phyloP scores from a whole-genome alignment of 2,888 invertebrate genomes.

The Apamea crenata region DNA sequence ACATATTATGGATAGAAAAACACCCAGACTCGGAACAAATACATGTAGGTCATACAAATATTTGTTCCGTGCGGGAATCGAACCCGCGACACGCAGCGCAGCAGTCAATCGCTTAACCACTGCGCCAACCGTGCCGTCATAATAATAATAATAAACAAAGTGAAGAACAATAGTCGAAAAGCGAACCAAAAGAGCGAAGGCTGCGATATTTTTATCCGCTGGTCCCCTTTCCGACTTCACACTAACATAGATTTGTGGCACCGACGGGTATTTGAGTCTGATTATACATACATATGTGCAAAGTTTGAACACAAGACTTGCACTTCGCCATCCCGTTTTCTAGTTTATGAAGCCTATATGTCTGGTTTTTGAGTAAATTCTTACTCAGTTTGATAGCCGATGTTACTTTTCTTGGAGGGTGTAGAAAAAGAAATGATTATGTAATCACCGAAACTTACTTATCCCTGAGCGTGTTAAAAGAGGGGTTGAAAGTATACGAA shows the following conservation, averaged over 20 bases:
- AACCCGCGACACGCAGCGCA: too few species aligned
- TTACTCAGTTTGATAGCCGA: neutral
- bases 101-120: too few species aligned
- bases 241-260: too few species aligned
- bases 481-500: neutral
- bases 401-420: conserved; percentile 1
- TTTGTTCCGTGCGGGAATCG: too few species aligned
- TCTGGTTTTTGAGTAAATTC: neutral
- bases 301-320: neutral
- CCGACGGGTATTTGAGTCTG: neutral
- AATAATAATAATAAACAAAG: conserved; percentile 47
- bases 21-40: too few species aligned
- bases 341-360: neutral
- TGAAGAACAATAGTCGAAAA: too few species aligned
- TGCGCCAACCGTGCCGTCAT: too few species aligned
- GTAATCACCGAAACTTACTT: neutral
- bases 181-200: too few species aligned
- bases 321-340: neutral
- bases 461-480: neutral
- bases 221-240: too few species aligned
- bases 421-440: neutral
- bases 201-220: too few species aligned
- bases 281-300: neutral
- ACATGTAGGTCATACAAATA: too few species aligned
- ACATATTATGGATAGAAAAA: too few species aligned